These are phyloP conservation scores for Ischnus inquisitorius DNA, from an alignment of 2,888 invertebrate genomes.

Conservation along the genomic window DNA sequence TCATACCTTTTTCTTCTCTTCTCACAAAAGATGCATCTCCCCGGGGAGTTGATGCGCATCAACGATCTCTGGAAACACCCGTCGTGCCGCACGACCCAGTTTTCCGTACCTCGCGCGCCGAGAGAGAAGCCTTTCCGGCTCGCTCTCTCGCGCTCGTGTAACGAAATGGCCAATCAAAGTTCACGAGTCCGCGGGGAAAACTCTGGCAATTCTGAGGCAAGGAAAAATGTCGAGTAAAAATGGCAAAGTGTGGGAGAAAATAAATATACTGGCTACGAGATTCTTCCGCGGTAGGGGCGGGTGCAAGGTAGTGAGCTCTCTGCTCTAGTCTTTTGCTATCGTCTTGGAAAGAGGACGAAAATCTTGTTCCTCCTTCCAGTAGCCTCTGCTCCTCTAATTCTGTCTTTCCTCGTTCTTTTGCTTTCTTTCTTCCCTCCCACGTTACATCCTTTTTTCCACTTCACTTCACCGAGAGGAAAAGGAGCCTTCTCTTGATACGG, in stretches of 20 bases:
- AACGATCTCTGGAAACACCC: conserved; percentile 39
- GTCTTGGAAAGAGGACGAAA: conserved; percentile 38
- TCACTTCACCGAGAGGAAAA: conserved; percentile 32
- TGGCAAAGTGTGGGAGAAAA: conserved; percentile 14
- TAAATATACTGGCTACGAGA: not conserved
- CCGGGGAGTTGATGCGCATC: conserved; percentile 43
- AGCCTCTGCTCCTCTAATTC: conserved; percentile 25
- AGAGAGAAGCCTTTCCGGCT: conserved; percentile 46
- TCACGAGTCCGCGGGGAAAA: conserved; percentile 62
- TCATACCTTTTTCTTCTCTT: not conserved
- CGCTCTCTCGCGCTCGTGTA: conserved; percentile 39
- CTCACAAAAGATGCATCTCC: conserved; percentile 60
- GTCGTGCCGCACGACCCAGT: conserved; percentile 39
- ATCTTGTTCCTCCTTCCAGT: conserved; percentile 27
- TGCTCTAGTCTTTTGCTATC: not conserved
- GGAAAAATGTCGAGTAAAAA: conserved; percentile 50
- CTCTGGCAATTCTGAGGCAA: conserved; percentile 23
- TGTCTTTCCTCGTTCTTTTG: conserved; percentile 26
- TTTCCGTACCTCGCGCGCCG: conserved; percentile 13
- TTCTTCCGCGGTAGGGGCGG: not conserved
- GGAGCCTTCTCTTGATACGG: conserved; percentile 21
- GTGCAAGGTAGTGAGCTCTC: not conserved
- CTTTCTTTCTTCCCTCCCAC: conserved; percentile 7
- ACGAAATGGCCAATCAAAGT: conserved; percentile 66
- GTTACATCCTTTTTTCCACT: conserved; percentile 45